Evolutionary conservation across 2,113 vertebrate species (phyloP).

Genomic region (Ploceus nigricollis): DNA sequence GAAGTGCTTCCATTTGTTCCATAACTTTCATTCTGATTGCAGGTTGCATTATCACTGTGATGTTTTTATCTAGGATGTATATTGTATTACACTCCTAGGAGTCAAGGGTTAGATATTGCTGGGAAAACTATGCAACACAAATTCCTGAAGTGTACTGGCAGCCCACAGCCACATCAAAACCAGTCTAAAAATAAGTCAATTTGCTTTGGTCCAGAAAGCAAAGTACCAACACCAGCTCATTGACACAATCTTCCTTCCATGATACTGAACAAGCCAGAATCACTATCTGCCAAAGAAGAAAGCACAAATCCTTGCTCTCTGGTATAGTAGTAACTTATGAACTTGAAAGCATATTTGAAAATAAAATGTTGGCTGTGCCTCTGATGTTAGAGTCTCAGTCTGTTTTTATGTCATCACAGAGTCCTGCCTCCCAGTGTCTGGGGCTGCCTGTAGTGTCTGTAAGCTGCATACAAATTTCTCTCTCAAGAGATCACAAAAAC

Average conservation of each 20-base stretch:
- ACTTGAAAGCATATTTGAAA: not conserved
- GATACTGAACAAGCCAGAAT: not conserved
- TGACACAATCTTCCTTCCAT: not conserved
- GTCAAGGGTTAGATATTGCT: slow-evolving; percentile 30
- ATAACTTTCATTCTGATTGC: not conserved
- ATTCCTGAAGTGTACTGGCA: slow-evolving; percentile 23
- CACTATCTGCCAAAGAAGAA: not conserved
- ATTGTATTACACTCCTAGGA: slow-evolving; percentile 34
- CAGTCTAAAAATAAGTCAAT: slow-evolving; percentile 47
- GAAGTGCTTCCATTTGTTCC: slow-evolving; percentile 28
- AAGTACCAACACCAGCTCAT: not conserved
- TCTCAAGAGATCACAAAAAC: not conserved
- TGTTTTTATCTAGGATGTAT: slow-evolving; percentile 6
- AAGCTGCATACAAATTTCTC: not conserved
- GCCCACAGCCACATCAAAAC: not conserved
- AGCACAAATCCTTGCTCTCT: not conserved
- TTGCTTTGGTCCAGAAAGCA: not conserved
- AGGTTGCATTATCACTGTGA: slow-evolving; percentile 17
- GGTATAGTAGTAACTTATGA: not conserved
- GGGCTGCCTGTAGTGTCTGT: not conserved
- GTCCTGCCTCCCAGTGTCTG: not conserved
- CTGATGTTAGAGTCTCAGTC: not conserved
- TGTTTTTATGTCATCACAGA: not conserved
- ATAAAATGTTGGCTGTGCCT: not conserved
- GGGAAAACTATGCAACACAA: slow-evolving; percentile 20